Base-by-base conservation (phyloP, 2,888 invertebrate species). In the Lasioglossum figueresi region DNA sequence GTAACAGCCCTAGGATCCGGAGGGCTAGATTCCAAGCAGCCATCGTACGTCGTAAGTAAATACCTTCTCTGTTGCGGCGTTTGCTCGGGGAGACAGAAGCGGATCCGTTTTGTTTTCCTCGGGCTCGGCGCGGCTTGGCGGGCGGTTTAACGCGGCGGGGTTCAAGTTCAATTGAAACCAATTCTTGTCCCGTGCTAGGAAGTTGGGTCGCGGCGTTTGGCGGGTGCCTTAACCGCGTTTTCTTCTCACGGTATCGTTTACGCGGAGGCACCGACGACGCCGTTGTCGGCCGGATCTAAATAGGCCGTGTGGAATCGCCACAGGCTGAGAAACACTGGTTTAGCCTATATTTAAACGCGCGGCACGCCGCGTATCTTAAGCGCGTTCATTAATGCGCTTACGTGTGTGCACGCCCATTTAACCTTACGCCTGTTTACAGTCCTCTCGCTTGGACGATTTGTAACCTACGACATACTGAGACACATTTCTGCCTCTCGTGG, bases 331-430 rank as follows among this genome's bases (percentile, higher is more conserved):
- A 72, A 82, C 82, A 86, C 84, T 86, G 84, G 79, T 86, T 86
- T 86, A 84, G 81, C 86, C 87, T 87, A 87, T 86, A 87, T 87
- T 87, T 87, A 86, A 86, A 86, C 84, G 87, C 48, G 75, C 86
- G 77, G 86, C 86, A 84, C 82, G 84, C 86, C 82, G 84, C 82
- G 87, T 88, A 87, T 87, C 84, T 88, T 87, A 78, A 84, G 66
- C 82, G 80, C 82, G 88, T 87, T 87, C 88, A 84, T 88, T 88
- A 84, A 87, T 82, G 84, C 82, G 63, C 80, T 88, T 84, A 87
- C 82, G 82, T 59, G 80, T 86, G 82, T 78, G 80, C 79, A 80
- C 79, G 77, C 73, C 75, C 78, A 82, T 87, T 88, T 87, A 84
- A 88, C 87, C 88, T 88, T 76, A 82, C 75, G 78, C 76, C 76